These are phyloP conservation scores for Drosophila ogumai DNA, from an alignment of 1,140 invertebrate species.

Conservation along the genomic window DNA sequence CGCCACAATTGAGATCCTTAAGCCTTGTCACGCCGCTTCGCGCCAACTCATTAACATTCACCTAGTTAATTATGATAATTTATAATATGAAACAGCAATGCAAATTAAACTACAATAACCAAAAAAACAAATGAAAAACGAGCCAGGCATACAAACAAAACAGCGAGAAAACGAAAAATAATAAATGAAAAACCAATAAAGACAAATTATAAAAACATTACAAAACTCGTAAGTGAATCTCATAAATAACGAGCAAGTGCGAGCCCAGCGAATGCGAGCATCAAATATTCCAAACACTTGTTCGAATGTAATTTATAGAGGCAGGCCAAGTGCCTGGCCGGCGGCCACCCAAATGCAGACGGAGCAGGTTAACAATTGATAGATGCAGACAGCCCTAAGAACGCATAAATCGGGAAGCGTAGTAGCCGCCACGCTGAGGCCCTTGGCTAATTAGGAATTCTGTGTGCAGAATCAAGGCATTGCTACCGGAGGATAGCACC, in stretches of 20 bases:
- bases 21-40: conserved; percentile 67
- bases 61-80: conserved; percentile 67
- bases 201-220: conserved; percentile 68
- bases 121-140: conserved; percentile 46
- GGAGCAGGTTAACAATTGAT: conserved; percentile 63
- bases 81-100: conserved; percentile 59
- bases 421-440: neutral
- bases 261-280: conserved; percentile 31
- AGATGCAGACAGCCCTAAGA: conserved; percentile 60
- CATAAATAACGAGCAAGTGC: conserved; percentile 61
- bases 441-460: conserved; percentile 72
- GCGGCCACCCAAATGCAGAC: conserved; percentile 69
- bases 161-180: conserved; percentile 40
- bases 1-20: conserved; percentile 17
- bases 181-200: conserved; percentile 66
- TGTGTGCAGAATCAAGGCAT: conserved; percentile 64
- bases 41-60: conserved; percentile 52
- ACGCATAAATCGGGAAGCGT: conserved; percentile 62
- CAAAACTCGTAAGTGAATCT: conserved; percentile 29
- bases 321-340: conserved; percentile 48
- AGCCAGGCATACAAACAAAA: conserved; percentile 53
- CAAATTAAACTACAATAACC: conserved; percentile 63
- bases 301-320: conserved; percentile 72
- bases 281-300: conserved; percentile 65
- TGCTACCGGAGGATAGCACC: conserved; percentile 28